Evolutionary conservation across 1,140 invertebrate genomes (phyloP).

Genomic region (Platorchestia sp.): DNA sequence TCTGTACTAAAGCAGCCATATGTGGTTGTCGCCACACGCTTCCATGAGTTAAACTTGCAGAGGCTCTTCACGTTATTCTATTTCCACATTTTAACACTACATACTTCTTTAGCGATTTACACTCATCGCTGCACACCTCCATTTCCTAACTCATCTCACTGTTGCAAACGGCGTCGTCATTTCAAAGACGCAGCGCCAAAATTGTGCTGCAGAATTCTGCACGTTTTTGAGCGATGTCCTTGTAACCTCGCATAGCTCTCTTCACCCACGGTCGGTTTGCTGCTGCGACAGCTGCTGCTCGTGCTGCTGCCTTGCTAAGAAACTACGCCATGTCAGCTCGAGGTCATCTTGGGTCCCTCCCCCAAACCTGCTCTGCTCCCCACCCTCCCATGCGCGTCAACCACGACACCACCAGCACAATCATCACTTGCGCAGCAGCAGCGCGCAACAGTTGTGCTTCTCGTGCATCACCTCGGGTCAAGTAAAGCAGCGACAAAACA

Average conservation of each 20-base stretch:
- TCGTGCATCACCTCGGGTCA: background rate
- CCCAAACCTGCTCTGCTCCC: background rate
- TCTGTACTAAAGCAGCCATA: background rate
- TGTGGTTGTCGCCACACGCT: background rate
- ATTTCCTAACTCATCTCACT: background rate
- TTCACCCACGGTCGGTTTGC: background rate
- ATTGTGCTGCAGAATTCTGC: background rate
- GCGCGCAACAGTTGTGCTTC: background rate
- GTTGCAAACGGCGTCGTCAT: background rate
- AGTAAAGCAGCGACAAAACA: background rate
- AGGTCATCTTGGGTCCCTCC: constrained; percentile 11
- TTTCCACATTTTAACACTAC: background rate
- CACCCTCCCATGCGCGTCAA: background rate
- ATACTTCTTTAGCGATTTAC: background rate
- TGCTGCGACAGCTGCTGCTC: constrained; percentile 16
- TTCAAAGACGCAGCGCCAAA: background rate
- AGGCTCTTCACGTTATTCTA: no score
- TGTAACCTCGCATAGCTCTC: constrained; percentile 2
- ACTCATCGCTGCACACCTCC: background rate
- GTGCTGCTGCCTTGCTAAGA: constrained; percentile 21
- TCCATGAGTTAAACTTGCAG: background rate
- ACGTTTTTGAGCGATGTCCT: background rate
- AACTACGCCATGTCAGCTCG: constrained; percentile 48
- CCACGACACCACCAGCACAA: background rate
- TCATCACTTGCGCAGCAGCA: background rate